phyloP scores from a whole-genome alignment of 2,113 vertebrate genomes.

The Thalassarche chlororhynchos region DNA sequence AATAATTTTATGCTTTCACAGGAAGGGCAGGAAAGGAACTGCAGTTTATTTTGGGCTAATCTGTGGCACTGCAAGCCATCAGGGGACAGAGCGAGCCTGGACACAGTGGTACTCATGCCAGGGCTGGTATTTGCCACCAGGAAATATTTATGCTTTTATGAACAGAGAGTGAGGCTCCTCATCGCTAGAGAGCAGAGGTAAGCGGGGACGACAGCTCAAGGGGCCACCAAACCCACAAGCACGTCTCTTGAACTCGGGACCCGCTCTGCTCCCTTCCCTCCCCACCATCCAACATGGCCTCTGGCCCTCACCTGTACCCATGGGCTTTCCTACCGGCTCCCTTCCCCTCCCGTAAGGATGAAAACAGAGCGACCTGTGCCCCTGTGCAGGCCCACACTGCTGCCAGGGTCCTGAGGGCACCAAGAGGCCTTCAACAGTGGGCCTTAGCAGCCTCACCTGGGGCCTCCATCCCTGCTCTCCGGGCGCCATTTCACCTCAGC shows the following conservation, averaged over 20 bases:
- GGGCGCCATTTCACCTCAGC: background rate
- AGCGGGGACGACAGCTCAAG: accelerated
- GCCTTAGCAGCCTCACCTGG: background rate
- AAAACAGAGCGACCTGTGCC: background rate
- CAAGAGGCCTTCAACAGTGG: too few species aligned
- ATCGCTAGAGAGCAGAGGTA: background rate
- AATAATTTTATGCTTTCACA: background rate
- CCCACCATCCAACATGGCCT: too few species aligned
- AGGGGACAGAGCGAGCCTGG: background rate
- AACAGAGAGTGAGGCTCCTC: background rate
- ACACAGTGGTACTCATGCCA: accelerated
- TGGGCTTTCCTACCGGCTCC: background rate
- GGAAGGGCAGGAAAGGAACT: background rate
- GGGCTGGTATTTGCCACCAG: background rate
- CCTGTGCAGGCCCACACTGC: background rate
- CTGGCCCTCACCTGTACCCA: background rate
- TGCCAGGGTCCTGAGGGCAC: background rate
- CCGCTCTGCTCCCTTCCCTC: background rate
- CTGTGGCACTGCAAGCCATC: background rate
- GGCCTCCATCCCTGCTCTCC: background rate
- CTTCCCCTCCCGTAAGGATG: accelerated
- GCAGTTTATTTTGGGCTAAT: background rate
- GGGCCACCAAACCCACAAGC: background rate
- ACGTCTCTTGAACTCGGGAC: background rate
- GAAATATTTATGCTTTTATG: background rate